phyloP scores from a whole-genome alignment of 2,797 vertebrate species.

The Liasis olivaceus region DNA sequence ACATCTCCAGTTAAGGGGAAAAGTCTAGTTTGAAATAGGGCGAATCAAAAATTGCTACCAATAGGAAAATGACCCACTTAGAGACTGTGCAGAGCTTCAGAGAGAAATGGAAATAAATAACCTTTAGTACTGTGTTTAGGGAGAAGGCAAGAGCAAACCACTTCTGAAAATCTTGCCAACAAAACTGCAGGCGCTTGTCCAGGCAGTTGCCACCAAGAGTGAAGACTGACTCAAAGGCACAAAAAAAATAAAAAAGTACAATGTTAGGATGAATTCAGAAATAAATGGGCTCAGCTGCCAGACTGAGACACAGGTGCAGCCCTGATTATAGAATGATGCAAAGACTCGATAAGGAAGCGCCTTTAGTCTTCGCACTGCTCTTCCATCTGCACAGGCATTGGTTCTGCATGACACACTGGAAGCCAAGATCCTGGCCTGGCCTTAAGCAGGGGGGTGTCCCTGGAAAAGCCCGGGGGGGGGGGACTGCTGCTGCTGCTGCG shows the following conservation, averaged over 20 bases:
- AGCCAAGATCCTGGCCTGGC: neutral
- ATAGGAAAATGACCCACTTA: neutral
- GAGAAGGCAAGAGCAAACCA: neutral
- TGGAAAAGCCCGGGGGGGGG: neutral
- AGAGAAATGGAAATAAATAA: neutral
- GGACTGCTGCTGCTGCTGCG: neutral
- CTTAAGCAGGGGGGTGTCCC: neutral
- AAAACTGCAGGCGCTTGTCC: neutral
- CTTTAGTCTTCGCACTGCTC: neutral
- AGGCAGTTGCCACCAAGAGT: neutral
- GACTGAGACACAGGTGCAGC: neutral
- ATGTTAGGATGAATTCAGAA: neutral
- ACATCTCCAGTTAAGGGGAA: neutral
- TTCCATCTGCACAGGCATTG: neutral
- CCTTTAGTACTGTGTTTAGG: neutral
- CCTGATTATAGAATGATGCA: neutral
- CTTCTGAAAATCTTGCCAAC: neutral
- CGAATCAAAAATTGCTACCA: neutral
- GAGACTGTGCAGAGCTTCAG: neutral
- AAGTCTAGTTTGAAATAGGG: neutral
- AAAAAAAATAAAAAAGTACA: neutral
- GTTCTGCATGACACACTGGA: neutral
- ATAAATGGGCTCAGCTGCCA: neutral
- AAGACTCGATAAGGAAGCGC: neutral
- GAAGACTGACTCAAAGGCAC: neutral